Conservation (phyloP, 1,140 invertebrate genomes). For the Drosophila aff. region DNA sequence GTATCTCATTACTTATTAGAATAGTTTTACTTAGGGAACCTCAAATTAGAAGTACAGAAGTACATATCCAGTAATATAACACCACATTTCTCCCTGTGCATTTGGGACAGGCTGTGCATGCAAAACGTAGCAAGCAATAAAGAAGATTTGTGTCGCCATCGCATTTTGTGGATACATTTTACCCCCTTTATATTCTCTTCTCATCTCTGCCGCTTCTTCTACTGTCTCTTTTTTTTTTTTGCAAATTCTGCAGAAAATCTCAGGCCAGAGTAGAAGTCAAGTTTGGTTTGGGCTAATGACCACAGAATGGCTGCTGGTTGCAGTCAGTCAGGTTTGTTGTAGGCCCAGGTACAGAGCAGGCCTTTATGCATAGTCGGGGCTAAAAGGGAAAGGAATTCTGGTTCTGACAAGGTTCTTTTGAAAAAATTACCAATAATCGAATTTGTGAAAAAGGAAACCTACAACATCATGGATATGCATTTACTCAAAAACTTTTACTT, state of each 20-base stretch:
- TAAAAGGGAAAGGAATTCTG: neutral
- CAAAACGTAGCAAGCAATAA: conserved; percentile 79
- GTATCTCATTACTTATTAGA: neutral
- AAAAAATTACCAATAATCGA: conserved; percentile 6
- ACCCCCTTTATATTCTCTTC: conserved; percentile 38
- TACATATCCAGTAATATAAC: too few species aligned
- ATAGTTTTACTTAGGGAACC: neutral
- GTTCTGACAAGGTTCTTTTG: conserved; percentile 10
- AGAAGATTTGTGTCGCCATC: conserved; percentile 79
- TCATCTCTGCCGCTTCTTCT: conserved; percentile 6
- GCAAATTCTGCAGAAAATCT: conserved; percentile 77
- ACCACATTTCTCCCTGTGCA: conserved; percentile 1
- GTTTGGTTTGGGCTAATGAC: conserved; percentile 81
- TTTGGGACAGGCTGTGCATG: conserved; percentile 47
- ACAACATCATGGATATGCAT: neutral
- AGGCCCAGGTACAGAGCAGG: conserved; percentile 15
- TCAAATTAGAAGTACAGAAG: too few species aligned
- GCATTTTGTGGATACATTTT: conserved; percentile 73
- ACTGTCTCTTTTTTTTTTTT: conserved; percentile 34
- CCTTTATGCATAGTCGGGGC: conserved; percentile 2
- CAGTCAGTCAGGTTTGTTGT: conserved; percentile 55
- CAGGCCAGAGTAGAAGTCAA: conserved; percentile 64
- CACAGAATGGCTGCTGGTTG: conserved; percentile 78
- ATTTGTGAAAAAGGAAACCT: neutral
- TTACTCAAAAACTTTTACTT: neutral